These are phyloP conservation scores for Ibycter americanus DNA, from an alignment of 2,797 vertebrate genomes.

Conservation along the genomic window DNA sequence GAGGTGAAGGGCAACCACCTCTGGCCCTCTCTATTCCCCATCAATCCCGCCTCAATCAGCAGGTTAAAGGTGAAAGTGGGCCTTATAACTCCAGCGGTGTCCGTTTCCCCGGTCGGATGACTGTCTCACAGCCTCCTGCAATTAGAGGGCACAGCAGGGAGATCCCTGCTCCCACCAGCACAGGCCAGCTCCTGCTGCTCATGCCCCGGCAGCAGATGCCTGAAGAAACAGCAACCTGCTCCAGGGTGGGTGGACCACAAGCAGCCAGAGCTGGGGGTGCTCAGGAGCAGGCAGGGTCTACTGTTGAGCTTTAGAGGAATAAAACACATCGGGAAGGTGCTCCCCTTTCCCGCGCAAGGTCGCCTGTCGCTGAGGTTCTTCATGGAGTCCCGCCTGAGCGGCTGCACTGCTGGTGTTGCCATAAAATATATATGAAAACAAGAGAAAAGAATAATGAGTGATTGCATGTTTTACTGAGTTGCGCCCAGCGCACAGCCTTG, in stretches of 20 bases:
- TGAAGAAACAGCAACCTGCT: background rate
- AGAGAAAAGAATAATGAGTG: background rate
- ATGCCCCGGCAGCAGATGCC: accelerated
- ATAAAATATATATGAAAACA: background rate
- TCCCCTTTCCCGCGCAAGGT: background rate
- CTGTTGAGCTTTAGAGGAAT: background rate
- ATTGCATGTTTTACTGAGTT: accelerated
- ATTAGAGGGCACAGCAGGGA: background rate
- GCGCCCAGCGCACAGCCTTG: background rate
- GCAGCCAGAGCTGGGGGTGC: background rate
- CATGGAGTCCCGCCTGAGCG: accelerated
- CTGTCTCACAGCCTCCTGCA: background rate
- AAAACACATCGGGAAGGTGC: background rate
- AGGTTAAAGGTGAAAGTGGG: constrained; percentile 24
- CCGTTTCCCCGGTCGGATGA: background rate
- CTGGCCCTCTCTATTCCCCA: background rate
- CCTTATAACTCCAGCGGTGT: background rate
- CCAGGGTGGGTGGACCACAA: accelerated
- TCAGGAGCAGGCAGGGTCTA: background rate
- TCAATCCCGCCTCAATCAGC: background rate
- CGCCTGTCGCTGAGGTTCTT: background rate
- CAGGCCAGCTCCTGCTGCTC: background rate
- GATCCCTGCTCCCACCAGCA: background rate
- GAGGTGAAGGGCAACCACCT: constrained; percentile 49
- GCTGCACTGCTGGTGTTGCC: background rate